Evolutionary conservation across 1,140 invertebrate genomes (phyloP).

Genomic region (Chionoecetes opilio): DNA sequence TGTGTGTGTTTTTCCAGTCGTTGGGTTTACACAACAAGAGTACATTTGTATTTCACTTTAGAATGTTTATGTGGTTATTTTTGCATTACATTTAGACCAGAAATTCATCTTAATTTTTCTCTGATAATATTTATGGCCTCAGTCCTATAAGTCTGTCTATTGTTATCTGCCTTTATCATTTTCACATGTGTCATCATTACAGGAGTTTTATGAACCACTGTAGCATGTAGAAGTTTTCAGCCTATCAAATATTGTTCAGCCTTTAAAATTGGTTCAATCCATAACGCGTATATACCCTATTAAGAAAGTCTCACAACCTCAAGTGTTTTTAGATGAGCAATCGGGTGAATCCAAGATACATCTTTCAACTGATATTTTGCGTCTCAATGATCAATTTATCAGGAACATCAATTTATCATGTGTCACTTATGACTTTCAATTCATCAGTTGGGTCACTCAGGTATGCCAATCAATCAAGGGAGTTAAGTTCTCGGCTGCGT

Average conservation of each 20-base stretch:
- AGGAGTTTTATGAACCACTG: too few species aligned
- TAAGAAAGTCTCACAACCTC: background rate
- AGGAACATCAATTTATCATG: background rate
- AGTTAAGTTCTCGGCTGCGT: background rate
- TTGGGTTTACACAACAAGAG: too few species aligned
- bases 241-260: background rate
- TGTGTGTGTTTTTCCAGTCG: too few species aligned
- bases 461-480: conserved; percentile 3
- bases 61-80: too few species aligned
- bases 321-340: background rate
- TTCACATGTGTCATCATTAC: too few species aligned
- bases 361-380: background rate
- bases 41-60: too few species aligned
- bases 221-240: background rate
- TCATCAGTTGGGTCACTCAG: conserved; percentile 3
- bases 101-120: too few species aligned
- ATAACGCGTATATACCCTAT: background rate
- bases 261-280: background rate
- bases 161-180: too few species aligned
- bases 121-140: too few species aligned
- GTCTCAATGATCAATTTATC: conserved; percentile 20
- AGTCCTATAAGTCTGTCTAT: too few species aligned
- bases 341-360: background rate
- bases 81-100: too few species aligned
- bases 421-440: conserved; percentile 30